These are phyloP conservation scores for Helobdella robusta DNA, from an alignment of 2,888 invertebrate genomes.

Conservation along the genomic window DNA sequence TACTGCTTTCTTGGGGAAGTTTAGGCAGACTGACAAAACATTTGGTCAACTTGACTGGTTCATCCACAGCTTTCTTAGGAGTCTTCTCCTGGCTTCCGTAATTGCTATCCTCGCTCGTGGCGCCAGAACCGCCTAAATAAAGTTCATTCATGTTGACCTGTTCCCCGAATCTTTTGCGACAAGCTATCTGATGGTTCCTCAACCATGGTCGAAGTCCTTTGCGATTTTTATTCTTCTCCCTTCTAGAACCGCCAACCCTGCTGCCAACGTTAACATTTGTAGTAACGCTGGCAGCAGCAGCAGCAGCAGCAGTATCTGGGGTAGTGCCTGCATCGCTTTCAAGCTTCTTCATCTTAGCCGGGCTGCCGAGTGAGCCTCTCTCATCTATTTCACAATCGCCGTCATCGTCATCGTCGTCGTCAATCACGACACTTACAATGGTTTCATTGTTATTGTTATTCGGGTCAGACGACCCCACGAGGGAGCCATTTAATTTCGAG, in stretches of 20 bases:
- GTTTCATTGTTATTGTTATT: not conserved
- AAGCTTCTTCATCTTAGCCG: not conserved
- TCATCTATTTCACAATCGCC: not conserved
- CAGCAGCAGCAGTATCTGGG: not conserved
- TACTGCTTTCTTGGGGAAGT: not conserved
- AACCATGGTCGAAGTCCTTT: too few species aligned
- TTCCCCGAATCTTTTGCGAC: too few species aligned
- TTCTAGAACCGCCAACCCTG: too few species aligned
- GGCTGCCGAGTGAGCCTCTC: not conserved
- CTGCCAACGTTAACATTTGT: too few species aligned
- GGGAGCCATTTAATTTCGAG: too few species aligned
- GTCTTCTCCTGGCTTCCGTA: not conserved
- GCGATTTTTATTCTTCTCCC: too few species aligned
- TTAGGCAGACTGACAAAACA: conserved; percentile 11
- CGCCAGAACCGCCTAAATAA: too few species aligned
- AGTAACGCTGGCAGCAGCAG: not conserved
- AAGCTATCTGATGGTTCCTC: too few species aligned
- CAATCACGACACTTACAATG: not conserved
- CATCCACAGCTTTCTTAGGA: too few species aligned
- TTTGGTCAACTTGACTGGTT: too few species aligned
- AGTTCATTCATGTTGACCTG: too few species aligned
- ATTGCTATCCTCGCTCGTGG: not conserved
- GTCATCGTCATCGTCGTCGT: not conserved
- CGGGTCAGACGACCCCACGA: too few species aligned
- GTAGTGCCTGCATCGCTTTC: not conserved